A percentile compares a stretch with the other conserved stretches of the same genome.
phyloP scores from a whole-genome alignment of 2,797 vertebrate species.

The Smutsia temminckii region DNA sequence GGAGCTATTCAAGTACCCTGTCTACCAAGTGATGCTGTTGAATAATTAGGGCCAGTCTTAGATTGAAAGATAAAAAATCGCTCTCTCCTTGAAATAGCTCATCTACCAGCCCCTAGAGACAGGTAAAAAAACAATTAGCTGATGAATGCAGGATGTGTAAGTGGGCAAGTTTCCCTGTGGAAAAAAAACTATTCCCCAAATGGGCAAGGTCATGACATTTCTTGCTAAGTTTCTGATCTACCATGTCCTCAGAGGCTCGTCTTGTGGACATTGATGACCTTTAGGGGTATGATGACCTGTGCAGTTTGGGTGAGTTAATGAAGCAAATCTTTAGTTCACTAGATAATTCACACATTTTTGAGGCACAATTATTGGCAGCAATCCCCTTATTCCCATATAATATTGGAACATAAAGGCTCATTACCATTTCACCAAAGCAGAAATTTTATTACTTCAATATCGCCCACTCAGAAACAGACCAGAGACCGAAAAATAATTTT shows the following conservation, averaged over 20 bases:
- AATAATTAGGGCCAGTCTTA: neutral
- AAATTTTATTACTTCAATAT: slow-evolving; percentile 43
- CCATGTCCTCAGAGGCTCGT: neutral
- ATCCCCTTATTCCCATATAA: slow-evolving; percentile 23
- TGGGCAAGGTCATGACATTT: slow-evolving; percentile 12
- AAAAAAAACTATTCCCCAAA: neutral
- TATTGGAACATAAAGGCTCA: slow-evolving; percentile 30
- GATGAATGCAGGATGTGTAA: neutral
- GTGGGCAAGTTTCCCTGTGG: neutral
- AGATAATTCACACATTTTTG: slow-evolving; percentile 53
- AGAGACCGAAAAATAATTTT: slow-evolving; percentile 3
- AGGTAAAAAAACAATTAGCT: slow-evolving; percentile 3
- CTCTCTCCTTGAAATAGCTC: neutral
- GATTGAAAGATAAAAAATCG: neutral
- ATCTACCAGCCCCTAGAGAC: neutral
- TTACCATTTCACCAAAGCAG: slow-evolving; percentile 57
- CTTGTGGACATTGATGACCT: neutral
- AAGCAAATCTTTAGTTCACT: slow-evolving; percentile 56
- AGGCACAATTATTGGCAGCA: slow-evolving; percentile 13
- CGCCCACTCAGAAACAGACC: slow-evolving; percentile 41
- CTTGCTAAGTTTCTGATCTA: neutral
- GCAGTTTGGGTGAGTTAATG: neutral
- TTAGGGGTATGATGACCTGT: neutral
- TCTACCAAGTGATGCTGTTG: neutral
- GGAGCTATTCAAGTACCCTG: neutral